phyloP scores from a whole-genome alignment of 92 coral and sea anemone genomes.

The Phenganax marumi region DNA sequence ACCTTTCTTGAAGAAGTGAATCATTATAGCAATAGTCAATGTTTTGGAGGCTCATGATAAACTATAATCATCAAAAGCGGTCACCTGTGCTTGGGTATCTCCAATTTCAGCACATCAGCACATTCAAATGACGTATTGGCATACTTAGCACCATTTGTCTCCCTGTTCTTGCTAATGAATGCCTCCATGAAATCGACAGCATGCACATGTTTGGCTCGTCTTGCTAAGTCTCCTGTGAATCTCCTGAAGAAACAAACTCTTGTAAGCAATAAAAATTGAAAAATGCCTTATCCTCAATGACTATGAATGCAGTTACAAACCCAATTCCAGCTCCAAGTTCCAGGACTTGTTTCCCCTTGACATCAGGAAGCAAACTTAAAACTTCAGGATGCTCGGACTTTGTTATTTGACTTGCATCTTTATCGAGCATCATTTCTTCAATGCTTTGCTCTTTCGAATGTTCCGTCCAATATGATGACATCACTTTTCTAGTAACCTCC shows the following conservation, averaged over 20 bases:
- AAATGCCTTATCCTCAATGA: too few species aligned
- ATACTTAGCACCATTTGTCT: constrained; percentile 61
- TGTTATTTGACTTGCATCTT: constrained; percentile 60
- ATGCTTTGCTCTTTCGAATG: constrained; percentile 67
- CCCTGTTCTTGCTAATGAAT: constrained; percentile 64
- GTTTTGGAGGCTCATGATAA: too few species aligned
- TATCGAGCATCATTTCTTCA: constrained; percentile 77
- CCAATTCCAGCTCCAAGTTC: constrained; percentile 83
- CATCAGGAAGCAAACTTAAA: constrained; percentile 52
- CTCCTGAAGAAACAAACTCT: constrained; percentile 45
- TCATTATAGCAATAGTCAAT: too few species aligned
- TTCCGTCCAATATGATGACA: constrained; percentile 71
- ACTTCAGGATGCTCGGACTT: constrained; percentile 70
- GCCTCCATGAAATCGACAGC: constrained; percentile 82
- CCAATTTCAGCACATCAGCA: constrained; percentile 73
- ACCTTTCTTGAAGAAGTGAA: too few species aligned
- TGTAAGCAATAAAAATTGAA: background rate
- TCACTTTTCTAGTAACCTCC: constrained; percentile 53
- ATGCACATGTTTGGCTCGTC: constrained; percentile 63
- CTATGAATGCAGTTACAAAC: constrained; percentile 33
- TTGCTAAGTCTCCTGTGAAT: constrained; percentile 69
- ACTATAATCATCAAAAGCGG: background rate
- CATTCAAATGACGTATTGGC: constrained; percentile 65
- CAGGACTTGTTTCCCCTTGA: constrained; percentile 59
- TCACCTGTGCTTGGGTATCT: constrained; percentile 56